A percentile compares a stretch with the other conserved stretches of the same genome.
These are phyloP conservation scores for Asteroscopus sphinx DNA, from an alignment of 2,888 invertebrate species.

Conservation along the genomic window DNA sequence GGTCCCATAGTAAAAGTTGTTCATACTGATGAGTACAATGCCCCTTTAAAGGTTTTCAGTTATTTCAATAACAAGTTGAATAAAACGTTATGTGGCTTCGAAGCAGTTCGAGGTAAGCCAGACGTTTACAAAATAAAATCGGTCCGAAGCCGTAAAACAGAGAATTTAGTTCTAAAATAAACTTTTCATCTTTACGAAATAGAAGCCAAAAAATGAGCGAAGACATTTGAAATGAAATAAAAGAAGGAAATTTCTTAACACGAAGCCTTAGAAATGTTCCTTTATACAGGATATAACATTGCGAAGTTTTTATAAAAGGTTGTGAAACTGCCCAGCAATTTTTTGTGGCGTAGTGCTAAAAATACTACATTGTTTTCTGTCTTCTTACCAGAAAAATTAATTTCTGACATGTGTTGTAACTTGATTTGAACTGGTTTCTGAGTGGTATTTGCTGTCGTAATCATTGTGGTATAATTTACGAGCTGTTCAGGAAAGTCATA, in stretches of 20 bases:
- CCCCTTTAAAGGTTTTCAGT: no score
- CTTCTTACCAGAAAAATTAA: neutral
- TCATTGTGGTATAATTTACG: neutral
- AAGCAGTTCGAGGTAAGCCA: conserved; percentile 39
- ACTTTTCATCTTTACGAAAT: conserved; percentile 49
- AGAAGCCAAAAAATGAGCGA: conserved; percentile 39
- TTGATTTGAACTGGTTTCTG: neutral
- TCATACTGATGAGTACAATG: no score
- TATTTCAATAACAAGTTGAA: no score
- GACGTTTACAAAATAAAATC: conserved; percentile 48
- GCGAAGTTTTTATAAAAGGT: conserved; percentile 36
- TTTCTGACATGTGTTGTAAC: neutral
- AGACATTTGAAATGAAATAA: conserved; percentile 41
- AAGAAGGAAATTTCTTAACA: conserved; percentile 14
- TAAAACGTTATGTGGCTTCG: conserved; percentile 35
- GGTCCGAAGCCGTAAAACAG: conserved; percentile 42
- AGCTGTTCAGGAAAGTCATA: neutral
- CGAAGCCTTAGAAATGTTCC: conserved; percentile 1
- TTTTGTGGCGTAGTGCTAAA: neutral
- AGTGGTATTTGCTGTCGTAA: neutral
- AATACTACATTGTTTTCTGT: neutral
- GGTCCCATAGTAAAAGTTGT: no score
- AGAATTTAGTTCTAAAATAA: conserved; percentile 52
- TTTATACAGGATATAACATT: conserved; percentile 27
- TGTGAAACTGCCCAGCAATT: conserved; percentile 20